A percentile compares a stretch with the other conserved stretches of the same genome.
These are phyloP conservation scores for Nyctibius bracteatus DNA, from an alignment of 2,113 vertebrate genomes.

Conservation along the genomic window DNA sequence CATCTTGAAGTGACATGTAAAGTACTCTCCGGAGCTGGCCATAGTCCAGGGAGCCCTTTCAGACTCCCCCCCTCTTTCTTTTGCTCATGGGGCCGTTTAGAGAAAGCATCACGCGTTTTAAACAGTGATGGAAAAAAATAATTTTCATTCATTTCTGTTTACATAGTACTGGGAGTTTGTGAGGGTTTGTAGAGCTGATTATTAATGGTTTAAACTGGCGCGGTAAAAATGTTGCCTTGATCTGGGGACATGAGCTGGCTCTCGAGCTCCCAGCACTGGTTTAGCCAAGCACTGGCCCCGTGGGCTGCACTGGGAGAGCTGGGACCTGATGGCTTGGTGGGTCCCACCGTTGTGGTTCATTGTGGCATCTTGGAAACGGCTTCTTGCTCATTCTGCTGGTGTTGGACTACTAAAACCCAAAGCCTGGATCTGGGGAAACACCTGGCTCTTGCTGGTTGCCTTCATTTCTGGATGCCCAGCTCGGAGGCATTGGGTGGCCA, in stretches of 20 bases:
- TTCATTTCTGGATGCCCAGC: neutral
- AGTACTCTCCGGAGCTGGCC: neutral
- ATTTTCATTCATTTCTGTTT: conserved; percentile 49
- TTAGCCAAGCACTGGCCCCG: neutral
- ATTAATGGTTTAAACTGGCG: neutral
- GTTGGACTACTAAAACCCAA: neutral
- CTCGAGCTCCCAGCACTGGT: neutral
- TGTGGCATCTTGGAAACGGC: neutral
- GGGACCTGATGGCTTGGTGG: neutral
- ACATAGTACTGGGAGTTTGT: neutral
- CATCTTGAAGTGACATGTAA: neutral
- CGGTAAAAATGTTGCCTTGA: neutral
- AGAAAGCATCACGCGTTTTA: neutral
- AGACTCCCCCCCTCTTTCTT: neutral
- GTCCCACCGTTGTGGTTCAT: neutral
- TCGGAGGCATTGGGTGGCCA: neutral
- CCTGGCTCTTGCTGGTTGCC: neutral
- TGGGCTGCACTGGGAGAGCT: rapidly evolving
- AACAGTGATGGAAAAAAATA: conserved; percentile 19
- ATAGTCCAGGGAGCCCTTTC: neutral
- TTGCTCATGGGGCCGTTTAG: neutral
- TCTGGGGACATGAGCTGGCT: neutral
- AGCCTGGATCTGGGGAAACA: neutral
- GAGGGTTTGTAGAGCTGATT: neutral
- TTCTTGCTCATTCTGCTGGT: neutral